Evolutionary conservation across 2,797 vertebrate genomes (phyloP).

Genomic region (Enteromius afrohamiltoni): DNA sequence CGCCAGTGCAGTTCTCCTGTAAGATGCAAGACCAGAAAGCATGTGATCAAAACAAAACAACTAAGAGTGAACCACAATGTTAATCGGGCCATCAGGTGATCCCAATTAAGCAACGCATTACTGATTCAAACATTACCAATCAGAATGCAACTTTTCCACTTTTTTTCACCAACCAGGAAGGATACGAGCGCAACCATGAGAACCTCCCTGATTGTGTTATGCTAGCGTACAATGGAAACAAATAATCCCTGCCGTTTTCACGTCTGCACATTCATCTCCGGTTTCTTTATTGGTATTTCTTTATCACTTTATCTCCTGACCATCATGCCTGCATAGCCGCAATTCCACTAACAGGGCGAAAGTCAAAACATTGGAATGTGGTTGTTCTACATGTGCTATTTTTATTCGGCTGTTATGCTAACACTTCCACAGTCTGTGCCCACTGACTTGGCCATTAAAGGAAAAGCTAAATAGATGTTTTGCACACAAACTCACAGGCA

Average conservation of each 20-base stretch:
- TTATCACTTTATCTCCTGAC: constrained; percentile 48
- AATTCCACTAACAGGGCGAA: constrained; percentile 39
- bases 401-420: constrained; percentile 45
- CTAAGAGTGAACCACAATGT: background rate
- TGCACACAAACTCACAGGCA: constrained; percentile 26
- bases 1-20: background rate
- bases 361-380: constrained; percentile 54
- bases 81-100: background rate
- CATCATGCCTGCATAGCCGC: constrained; percentile 35
- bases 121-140: background rate
- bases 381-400: constrained; percentile 44
- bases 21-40: background rate
- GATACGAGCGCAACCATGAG: constrained; percentile 5
- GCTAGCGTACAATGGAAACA: constrained; percentile 14
- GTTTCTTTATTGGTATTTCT: constrained; percentile 35
- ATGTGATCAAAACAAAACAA: background rate
- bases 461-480: constrained; percentile 54
- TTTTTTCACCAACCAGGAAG: constrained; percentile 20
- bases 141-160: constrained; percentile 12
- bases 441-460: constrained; percentile 49
- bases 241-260: constrained; percentile 21
- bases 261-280: constrained; percentile 21
- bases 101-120: background rate
- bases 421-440: constrained; percentile 49
- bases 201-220: constrained; percentile 15